phyloP scores from a whole-genome alignment of 2,797 vertebrate species.

The Phrynocephalus forsythii region DNA sequence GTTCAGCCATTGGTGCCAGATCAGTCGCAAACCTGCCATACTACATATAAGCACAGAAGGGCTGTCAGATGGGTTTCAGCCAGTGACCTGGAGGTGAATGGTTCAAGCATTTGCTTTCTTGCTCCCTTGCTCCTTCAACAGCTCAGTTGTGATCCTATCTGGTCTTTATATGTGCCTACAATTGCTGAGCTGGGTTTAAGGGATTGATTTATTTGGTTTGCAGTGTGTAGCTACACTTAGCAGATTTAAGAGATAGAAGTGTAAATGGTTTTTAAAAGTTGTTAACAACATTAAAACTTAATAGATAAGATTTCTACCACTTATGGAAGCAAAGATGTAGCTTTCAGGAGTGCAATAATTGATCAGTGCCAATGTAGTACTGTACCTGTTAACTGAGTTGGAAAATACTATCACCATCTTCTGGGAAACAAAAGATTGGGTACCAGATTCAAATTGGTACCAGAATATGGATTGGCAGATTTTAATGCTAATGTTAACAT shows the following conservation, averaged over 20 bases:
- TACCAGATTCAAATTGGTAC: neutral
- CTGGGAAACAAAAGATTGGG: rapidly evolving
- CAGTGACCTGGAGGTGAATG: slow-evolving; percentile 71
- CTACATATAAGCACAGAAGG: neutral
- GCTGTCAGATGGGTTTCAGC: slow-evolving; percentile 54
- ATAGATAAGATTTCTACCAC: slow-evolving; percentile 53
- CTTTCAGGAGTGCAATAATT: neutral
- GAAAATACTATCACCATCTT: neutral
- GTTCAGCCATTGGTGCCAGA: neutral
- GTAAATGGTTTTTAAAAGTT: neutral
- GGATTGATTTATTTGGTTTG: neutral
- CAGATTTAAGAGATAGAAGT: slow-evolving; percentile 16
- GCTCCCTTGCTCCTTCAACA: neutral
- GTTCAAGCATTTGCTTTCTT: neutral
- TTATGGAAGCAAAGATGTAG: slow-evolving; percentile 25
- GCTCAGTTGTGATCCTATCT: neutral
- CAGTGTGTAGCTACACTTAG: slow-evolving; percentile 15
- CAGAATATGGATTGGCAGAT: neutral
- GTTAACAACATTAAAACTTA: slow-evolving; percentile 40
- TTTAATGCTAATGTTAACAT: neutral
- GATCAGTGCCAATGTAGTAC: neutral
- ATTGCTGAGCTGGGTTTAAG: rapidly evolving
- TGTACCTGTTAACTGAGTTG: neutral
- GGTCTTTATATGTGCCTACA: neutral
- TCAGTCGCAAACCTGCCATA: neutral